Base-by-base conservation (phyloP, 2,888 invertebrate species). In the Elegia similella region DNA sequence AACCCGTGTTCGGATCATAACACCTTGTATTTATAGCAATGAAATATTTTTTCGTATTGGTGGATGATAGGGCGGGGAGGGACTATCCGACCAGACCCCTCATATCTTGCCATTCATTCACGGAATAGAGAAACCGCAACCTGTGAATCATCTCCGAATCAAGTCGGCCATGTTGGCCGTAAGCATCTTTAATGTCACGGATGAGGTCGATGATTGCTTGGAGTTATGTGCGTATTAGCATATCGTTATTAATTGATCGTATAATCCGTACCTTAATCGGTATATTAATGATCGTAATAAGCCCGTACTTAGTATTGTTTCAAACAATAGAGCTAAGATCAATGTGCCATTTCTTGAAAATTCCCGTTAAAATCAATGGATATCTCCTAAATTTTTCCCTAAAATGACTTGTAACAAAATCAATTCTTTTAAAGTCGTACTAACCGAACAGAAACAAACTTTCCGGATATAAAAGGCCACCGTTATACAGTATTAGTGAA, bases 41-140 rank as follows among this genome's bases (percentile, higher is more conserved):
- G 69, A 72, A 71, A 67, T 72, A 70, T 76, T 75, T 80, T 75
- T 77, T 75, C 70, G 70, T 73, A 76, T 79, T 76, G 77, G 77
- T 73, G 67, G 74, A 75, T 76, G 67, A 71, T 70, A 72, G 72
- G 69, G 65, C 68, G 76, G 75, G 72, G 73, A 72, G 73, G 78
- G 73, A 70, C 72, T 66, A 38, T 38, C 65, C 63, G 66, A 69
- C 48, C 48, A 32, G 69, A 67, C 69, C 68, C 66, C 66, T 68
- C 71, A 46, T 47, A 46, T 52, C 46, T 42, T 34, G 66, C 72
- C 74, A 64, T 69, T 74, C 73, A 77, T 75, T 80, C 74, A 74
- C 71, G 73, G 55, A 76, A 80, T 79, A 76, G 74, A 73, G 73
- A 77, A 80, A 79, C 79, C 78, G 66, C 77, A 80, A 70, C 53